phyloP scores from a whole-genome alignment of 2,797 vertebrate genomes.

The Enteromius argenteus region DNA sequence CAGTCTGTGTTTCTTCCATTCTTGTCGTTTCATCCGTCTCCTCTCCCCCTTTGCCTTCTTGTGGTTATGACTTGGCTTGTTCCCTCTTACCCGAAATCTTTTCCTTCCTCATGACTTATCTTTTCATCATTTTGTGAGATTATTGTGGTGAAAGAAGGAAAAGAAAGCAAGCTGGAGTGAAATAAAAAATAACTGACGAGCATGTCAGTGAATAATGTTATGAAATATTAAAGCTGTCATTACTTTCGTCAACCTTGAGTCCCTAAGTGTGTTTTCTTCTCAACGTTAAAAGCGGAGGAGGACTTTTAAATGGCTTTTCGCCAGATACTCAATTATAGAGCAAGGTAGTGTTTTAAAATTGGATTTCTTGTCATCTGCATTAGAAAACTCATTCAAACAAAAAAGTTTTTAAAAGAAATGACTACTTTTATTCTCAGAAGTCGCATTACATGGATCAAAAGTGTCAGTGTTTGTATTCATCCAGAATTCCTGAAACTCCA shows the following conservation, averaged over 20 bases:
- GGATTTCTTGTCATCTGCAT: not conserved
- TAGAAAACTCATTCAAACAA: not conserved
- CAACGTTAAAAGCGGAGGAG: not conserved
- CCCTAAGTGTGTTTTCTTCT: slow-evolving; percentile 17
- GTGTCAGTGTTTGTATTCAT: not conserved
- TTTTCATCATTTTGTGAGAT: slow-evolving; percentile 68
- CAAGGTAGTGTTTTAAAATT: not conserved
- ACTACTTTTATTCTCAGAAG: not conserved
- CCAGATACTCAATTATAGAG: not conserved
- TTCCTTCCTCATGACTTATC: slow-evolving; percentile 32
- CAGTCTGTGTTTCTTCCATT: slow-evolving; percentile 2
- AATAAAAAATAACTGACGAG: slow-evolving; percentile 48
- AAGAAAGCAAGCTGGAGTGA: slow-evolving; percentile 50
- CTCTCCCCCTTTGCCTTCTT: slow-evolving; percentile 36
- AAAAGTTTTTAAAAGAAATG: not conserved
- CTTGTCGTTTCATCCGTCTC: not conserved
- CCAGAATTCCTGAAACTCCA: not conserved
- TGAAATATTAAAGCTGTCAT: slow-evolving; percentile 72
- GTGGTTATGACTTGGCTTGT: slow-evolving; percentile 55
- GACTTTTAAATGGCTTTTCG: not conserved
- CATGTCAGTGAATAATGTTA: slow-evolving; percentile 72
- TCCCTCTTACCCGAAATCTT: slow-evolving; percentile 63
- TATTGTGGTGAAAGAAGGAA: slow-evolving; percentile 67
- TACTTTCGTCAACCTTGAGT: slow-evolving; percentile 37
- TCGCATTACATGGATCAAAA: not conserved